Evolutionary conservation across 2,797 vertebrate genomes (phyloP), one percentile per base, ranked within the genome.

Genomic region (Poeciliopsis infans): DNA sequence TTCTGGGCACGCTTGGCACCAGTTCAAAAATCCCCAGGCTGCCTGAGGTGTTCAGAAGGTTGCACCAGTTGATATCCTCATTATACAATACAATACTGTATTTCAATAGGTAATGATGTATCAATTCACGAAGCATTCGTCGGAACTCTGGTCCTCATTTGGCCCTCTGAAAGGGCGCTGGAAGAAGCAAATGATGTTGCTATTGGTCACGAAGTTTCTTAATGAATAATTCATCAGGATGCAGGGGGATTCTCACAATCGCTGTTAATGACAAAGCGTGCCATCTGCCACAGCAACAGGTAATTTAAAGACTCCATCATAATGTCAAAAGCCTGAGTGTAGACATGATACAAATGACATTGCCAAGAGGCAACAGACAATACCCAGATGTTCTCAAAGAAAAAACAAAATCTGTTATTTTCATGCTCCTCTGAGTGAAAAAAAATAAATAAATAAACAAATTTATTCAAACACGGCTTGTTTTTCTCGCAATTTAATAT

Each of bases 41-140:
- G 20, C 74, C 74, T 39, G 10, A 79, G 79, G 80, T 82, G 75
- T 81, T 76, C 76, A 81, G 18, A 79, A 71, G 66, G 57, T 41
- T 41, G 20, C 74, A 76, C 82, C 78, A 88, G 64, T 83, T 87
- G 79, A 88, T 89, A 82, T 59, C 83, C 87, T 92, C 90, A 85
- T 94, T 92, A 92, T 77, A 81, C 79, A 41, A 41, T 92, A 92
- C 90, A 92, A 95, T 92, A 92, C 90, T 92, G 93, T 92, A 90
- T 79, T 89, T 83, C 88, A 92, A 92, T 89, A 85, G n/a, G 16
- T 85, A 77, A 94, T 92, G 79, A 94, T 92, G 79, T 90, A 75
- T 86, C 92, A 86, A 87, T 92, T 90, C 89, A 93, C 86, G 89
- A 85, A 91, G 81, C 66, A 39, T 64, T 70, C 78, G 76, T 79